Base-by-base conservation (phyloP, 2,888 invertebrate genomes). In the Nineta flava region DNA sequence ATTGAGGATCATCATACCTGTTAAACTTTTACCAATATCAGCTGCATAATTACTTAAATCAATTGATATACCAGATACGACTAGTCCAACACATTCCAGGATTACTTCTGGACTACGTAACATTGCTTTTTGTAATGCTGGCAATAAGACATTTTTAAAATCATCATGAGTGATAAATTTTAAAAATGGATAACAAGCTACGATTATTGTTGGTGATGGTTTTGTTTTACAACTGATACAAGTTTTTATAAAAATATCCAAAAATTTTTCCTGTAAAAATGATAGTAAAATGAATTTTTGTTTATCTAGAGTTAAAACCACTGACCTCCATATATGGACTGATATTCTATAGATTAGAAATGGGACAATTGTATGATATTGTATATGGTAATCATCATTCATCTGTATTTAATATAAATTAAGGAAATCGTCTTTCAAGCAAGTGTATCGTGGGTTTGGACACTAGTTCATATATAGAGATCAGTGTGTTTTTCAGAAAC, bases 61-160 rank as follows among this genome's bases (percentile, higher is more conserved):
- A 4, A 91, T 65, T 49, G 77, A 73, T 6, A 92, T 62, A 48
- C 80, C 79, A 7, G 74, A 73, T 19, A 94, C 66, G 52, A 93
- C 79, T 46, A 81, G 73, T 0, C 86, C 86, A 35, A 94, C 83
- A 15, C 82, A 80, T 63, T 85, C 79, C 16, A 94, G 73, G 53
- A 88, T 84, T 48, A 91, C 80, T 73, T 97, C 97, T 0, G 97
- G 95, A 68, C 88, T 94, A 47, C 97, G 72, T 26, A 97, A 71
- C 80, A 96, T 84, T 16, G 91, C 82, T 64, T 93, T 92, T 64
- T 92, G 88, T 49, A 94, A 70, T 1, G 90, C 83, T 1, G 95
- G 93, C 53, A 93, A 69, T 42, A 96, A 65, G 6, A 70, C 70
- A 44, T 73, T 75, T 59, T 83, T 80, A 58, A 94, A 88, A 48